These are phyloP conservation scores for Hippocampus guttulatus DNA, from an alignment of 2,113 vertebrate genomes.

Conservation along the genomic window DNA sequence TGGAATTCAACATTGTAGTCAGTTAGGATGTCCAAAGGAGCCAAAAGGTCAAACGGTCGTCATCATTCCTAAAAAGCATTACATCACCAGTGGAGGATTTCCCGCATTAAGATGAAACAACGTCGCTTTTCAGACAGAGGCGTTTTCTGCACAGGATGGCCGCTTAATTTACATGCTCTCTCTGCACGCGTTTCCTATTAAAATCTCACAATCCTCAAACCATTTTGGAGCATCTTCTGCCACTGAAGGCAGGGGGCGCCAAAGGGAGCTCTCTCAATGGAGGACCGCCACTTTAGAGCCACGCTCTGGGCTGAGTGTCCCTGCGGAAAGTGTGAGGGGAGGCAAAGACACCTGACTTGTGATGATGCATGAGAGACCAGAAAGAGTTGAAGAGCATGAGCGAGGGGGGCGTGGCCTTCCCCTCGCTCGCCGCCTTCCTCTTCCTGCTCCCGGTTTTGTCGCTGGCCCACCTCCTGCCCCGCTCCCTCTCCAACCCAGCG, in stretches of 20 bases:
- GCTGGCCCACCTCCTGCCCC: slow-evolving; percentile 57
- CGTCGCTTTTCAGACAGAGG: no score
- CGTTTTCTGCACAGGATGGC: no score
- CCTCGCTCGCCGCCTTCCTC: slow-evolving; percentile 30
- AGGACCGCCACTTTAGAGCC: slow-evolving; percentile 71
- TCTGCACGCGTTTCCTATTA: no score
- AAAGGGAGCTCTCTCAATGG: no score
- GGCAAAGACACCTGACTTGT: slow-evolving; percentile 73
- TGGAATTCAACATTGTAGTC: neutral
- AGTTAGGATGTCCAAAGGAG: neutral
- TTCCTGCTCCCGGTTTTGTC: slow-evolving; percentile 38
- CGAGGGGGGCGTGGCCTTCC: slow-evolving; percentile 70
- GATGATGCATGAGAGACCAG: slow-evolving; percentile 85
- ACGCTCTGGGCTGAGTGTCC: slow-evolving; percentile 79
- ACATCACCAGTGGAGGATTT: no score
- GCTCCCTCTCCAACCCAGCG: slow-evolving; percentile 55
- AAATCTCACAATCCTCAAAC: no score
- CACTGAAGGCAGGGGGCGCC: no score
- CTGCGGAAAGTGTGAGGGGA: slow-evolving; percentile 79
- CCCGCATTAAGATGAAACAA: no score
- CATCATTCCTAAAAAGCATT: neutral
- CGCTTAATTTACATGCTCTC: no score
- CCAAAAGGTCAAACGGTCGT: neutral
- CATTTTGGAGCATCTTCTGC: no score
- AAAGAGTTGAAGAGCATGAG: slow-evolving; percentile 82